Percentiles rank a stretch among this genome's conserved stretches.
These are phyloP conservation scores for Lasioglossum zephyrum DNA, from an alignment of 2,888 invertebrate species.

Conservation along the genomic window DNA sequence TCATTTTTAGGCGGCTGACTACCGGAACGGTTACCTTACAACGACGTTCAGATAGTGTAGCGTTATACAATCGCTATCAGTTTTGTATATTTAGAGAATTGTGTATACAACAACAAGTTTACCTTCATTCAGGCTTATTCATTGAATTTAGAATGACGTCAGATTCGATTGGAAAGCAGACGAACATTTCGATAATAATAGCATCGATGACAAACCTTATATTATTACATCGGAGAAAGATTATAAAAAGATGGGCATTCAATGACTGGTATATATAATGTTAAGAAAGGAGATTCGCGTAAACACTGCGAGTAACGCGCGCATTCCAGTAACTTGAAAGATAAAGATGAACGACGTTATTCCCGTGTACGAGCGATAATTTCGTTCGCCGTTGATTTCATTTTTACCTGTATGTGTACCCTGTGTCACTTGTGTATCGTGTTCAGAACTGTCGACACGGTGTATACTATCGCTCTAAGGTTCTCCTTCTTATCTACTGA, in stretches of 20 bases:
- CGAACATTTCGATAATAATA: neutral
- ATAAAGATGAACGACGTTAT: conserved; percentile 38
- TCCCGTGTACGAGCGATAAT: conserved; percentile 38
- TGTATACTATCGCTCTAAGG: conserved; percentile 49
- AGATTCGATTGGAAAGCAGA: neutral
- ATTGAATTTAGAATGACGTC: neutral
- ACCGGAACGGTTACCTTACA: neutral
- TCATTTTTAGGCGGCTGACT: neutral
- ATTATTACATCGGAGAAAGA: conserved; percentile 6
- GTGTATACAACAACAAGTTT: neutral
- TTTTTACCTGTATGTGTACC: conserved; percentile 16
- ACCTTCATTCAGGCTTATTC: neutral
- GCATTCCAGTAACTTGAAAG: conserved; percentile 21
- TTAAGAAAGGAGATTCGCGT: neutral
- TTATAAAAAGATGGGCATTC: neutral
- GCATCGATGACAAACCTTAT: neutral
- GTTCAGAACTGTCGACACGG: conserved; percentile 27
- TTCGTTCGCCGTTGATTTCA: conserved; percentile 29
- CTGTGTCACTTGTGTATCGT: conserved; percentile 34
- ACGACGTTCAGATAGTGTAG: neutral
- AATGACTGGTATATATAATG: too few species aligned
- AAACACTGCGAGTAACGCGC: neutral
- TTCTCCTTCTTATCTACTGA: conserved; percentile 50
- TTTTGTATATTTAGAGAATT: neutral
- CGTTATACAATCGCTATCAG: neutral